These are phyloP conservation scores for Elanoides forficatus DNA, from an alignment of 2,113 vertebrate genomes.

Conservation along the genomic window DNA sequence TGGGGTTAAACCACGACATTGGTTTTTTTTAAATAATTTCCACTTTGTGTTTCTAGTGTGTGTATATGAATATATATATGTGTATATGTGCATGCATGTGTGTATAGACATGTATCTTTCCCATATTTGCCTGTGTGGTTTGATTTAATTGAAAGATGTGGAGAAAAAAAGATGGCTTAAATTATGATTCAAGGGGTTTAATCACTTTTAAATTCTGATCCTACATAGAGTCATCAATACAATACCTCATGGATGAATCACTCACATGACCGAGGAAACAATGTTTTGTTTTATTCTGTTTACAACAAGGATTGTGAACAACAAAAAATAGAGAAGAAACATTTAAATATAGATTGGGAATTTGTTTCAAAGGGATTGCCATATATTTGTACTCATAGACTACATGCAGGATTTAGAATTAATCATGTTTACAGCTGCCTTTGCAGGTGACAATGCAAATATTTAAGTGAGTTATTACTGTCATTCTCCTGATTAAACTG, in stretches of 20 bases:
- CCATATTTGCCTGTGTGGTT: neutral
- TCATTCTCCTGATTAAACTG: slow-evolving; percentile 3
- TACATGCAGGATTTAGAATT: neutral
- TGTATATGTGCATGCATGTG: neutral
- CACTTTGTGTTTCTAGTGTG: neutral
- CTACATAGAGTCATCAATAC: neutral
- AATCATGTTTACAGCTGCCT: neutral
- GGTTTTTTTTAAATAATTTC: neutral
- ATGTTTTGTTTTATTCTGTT: neutral
- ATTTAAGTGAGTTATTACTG: slow-evolving; percentile 7
- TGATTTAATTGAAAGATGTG: neutral
- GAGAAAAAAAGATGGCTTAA: neutral
- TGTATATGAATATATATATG: no score
- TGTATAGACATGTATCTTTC: neutral
- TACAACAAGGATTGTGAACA: neutral
- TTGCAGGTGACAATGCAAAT: neutral
- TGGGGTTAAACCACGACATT: no score
- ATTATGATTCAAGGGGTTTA: neutral
- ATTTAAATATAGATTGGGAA: neutral
- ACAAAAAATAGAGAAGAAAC: neutral
- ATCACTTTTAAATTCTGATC: neutral
- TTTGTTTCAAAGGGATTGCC: neutral
- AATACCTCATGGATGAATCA: neutral
- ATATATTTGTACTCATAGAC: neutral
- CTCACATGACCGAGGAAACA: neutral